These are phyloP conservation scores for Hippasteria phrygiana DNA, from an alignment of 53 echinoderm and acorn worm genomes.

Conservation along the genomic window DNA sequence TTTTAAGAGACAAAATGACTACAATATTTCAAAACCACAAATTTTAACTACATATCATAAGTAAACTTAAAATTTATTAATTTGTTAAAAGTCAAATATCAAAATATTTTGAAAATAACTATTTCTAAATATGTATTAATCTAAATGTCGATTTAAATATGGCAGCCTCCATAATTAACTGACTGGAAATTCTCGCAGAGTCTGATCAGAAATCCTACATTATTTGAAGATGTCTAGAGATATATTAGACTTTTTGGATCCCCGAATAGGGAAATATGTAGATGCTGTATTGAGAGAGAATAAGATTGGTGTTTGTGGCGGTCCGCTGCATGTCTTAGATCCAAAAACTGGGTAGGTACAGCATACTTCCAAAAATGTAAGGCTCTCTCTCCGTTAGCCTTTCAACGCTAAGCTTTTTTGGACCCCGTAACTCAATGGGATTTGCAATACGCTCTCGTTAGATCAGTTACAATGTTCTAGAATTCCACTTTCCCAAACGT, in stretches of 20 bases:
- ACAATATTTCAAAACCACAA: no score
- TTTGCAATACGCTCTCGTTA: no score
- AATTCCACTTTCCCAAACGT: no score
- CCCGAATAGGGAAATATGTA: constrained; percentile 70
- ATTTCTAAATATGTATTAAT: neutral
- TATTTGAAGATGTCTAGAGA: neutral
- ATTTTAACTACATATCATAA: no score
- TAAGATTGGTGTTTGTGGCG: constrained; percentile 77
- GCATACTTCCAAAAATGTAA: neutral
- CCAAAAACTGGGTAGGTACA: constrained; percentile 77
- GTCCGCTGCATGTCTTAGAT: constrained; percentile 67
- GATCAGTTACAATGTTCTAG: no score
- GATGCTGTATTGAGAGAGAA: constrained; percentile 66
- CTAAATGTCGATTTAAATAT: neutral
- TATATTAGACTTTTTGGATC: constrained; percentile 64
- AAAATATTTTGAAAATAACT: neutral
- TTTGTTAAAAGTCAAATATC: neutral
- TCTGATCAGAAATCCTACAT: neutral
- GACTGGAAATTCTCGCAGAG: neutral
- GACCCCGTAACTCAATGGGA: no score
- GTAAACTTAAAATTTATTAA: no score
- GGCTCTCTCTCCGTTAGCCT: no score
- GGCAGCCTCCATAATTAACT: constrained; percentile 27
- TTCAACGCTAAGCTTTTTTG: no score
- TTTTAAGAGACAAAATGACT: no score